Percentiles rank a stretch among this genome's conserved stretches.
Conservation (phyloP, 2,888 invertebrate genomes). For the Neoitamus cyanurus region DNA sequence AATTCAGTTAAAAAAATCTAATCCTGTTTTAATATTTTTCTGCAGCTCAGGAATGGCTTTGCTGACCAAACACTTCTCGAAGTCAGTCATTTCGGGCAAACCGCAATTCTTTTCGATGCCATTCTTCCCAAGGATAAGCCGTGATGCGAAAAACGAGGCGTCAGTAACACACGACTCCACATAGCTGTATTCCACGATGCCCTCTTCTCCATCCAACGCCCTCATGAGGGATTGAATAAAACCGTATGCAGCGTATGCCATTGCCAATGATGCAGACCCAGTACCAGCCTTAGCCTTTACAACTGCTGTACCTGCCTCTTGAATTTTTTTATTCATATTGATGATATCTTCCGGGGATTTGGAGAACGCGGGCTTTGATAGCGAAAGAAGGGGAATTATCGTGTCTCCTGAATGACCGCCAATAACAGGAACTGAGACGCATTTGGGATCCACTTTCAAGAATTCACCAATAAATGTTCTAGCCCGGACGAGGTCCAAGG, state of each 20-base stretch:
- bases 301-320: not conserved
- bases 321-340: not conserved
- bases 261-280: conserved; percentile 97
- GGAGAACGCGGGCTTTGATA: not conserved
- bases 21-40: conserved; percentile 94
- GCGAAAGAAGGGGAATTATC: not conserved
- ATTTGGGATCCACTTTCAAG: not conserved
- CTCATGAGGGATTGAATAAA: conserved; percentile 85
- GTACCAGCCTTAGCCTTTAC: conserved; percentile 67
- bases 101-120: conserved; percentile 96
- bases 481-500: not conserved
- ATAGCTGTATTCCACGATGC: conserved; percentile 93
- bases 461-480: not conserved
- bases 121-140: conserved; percentile 85
- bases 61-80: conserved; percentile 83
- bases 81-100: conserved; percentile 84
- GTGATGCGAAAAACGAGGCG: conserved; percentile 93
- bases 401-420: not conserved
- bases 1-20: no score
- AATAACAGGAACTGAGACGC: not conserved
- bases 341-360: not conserved
- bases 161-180: conserved; percentile 90
- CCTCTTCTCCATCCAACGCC: conserved; percentile 81
- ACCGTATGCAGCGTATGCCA: conserved; percentile 99
- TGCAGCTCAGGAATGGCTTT: conserved; percentile 92